Conservation (phyloP, 2,888 invertebrate species). For the Agriopis aurantiaria region DNA sequence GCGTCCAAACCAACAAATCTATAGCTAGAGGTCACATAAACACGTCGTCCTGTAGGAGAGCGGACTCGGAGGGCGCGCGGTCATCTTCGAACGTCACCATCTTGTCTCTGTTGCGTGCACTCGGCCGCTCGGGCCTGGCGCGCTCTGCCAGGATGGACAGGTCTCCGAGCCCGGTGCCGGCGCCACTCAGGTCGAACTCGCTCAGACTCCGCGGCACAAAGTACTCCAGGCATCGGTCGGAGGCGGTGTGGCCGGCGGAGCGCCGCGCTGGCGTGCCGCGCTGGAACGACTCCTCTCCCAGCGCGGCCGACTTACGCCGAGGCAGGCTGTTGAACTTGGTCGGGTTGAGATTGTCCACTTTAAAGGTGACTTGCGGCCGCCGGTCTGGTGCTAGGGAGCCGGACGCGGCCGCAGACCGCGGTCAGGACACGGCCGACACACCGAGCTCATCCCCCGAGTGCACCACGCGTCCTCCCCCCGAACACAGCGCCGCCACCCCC, state of each 20-base stretch:
- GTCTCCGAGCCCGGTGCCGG: conserved; percentile 67
- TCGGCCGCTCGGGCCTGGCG: conserved; percentile 60
- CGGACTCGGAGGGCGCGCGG: conserved; percentile 69
- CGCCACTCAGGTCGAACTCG: conserved; percentile 92
- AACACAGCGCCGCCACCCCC: conserved; percentile 59
- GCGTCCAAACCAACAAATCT: conserved; percentile 61
- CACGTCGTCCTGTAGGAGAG: conserved; percentile 88
- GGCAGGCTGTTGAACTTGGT: conserved; percentile 87
- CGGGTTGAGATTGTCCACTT: conserved; percentile 73
- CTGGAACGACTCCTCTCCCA: conserved; percentile 82
- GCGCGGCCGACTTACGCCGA: conserved; percentile 73
- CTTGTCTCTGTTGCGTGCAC: conserved; percentile 88
- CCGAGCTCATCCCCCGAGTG: conserved; percentile 84
- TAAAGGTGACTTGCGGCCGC: conserved; percentile 70
- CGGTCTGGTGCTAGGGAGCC: conserved; percentile 58
- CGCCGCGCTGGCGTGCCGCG: conserved; percentile 36
- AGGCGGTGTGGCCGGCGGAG: conserved; percentile 70
- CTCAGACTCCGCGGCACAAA: conserved; percentile 94
- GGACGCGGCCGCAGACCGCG: conserved; percentile 68
- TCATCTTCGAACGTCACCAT: conserved; percentile 94
- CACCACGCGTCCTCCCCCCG: conserved; percentile 67
- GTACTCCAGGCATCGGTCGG: conserved; percentile 90
- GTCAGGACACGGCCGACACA: conserved; percentile 86
- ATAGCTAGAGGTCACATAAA: conserved; percentile 89
- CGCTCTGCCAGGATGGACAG: conserved; percentile 49